A percentile compares a stretch with the other conserved stretches of the same genome.
Evolutionary conservation across 2,888 invertebrate species (phyloP).

Genomic region (Clanis bilineata): DNA sequence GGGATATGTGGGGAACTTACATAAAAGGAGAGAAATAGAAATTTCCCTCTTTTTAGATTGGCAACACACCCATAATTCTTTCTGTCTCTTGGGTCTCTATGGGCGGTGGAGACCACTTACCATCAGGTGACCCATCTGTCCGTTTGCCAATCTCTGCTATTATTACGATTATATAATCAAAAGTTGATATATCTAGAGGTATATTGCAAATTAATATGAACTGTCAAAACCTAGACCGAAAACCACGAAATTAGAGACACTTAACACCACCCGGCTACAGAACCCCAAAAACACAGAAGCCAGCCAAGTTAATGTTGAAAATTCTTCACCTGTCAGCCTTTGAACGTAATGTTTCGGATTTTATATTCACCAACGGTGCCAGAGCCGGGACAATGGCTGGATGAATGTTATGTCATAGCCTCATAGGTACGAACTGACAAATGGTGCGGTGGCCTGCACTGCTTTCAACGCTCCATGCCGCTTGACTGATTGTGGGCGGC

Average conservation of each 20-base stretch:
- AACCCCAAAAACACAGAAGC: constrained; percentile 13
- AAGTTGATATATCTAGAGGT: too few relatives aligned
- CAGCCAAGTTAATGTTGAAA: constrained; percentile 33
- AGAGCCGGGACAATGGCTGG: constrained; percentile 46
- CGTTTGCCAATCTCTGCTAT: too few relatives aligned
- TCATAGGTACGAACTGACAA: constrained; percentile 51
- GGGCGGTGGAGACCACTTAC: too few relatives aligned
- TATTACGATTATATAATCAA: too few relatives aligned
- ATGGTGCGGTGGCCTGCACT: constrained; percentile 34
- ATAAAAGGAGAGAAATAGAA: too few relatives aligned
- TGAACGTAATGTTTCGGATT: constrained; percentile 26
- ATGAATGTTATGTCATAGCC: constrained; percentile 53
- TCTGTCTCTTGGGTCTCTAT: too few relatives aligned
- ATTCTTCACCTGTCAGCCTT: constrained; percentile 45
- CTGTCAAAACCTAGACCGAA: background rate
- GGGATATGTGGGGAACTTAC: too few relatives aligned
- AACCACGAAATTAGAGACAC: background rate
- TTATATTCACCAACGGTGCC: constrained; percentile 33
- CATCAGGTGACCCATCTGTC: too few relatives aligned
- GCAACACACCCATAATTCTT: too few relatives aligned
- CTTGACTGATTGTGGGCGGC: constrained; percentile 18
- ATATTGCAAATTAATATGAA: background rate
- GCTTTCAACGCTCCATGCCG: constrained; percentile 17
- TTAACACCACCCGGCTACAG: background rate
- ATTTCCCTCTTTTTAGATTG: too few relatives aligned